phyloP scores from a whole-genome alignment of 2,888 invertebrate genomes.

The Dichetophora obliterata region DNA sequence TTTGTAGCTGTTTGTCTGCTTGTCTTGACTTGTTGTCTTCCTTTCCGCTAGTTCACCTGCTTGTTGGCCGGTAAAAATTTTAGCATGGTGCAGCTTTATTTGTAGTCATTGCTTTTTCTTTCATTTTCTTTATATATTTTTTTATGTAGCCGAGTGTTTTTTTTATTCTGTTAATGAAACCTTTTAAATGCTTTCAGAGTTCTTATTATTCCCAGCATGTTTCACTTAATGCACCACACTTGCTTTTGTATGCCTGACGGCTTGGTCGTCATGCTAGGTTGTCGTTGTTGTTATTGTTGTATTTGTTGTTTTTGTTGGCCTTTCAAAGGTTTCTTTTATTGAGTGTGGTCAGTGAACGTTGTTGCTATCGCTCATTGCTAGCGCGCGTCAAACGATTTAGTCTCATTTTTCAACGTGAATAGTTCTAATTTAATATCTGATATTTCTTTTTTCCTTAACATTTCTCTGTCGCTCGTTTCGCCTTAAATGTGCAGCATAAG shows the following conservation, averaged over 20 bases:
- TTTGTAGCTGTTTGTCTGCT: not conserved
- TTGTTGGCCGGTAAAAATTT: not conserved
- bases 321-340: slow-evolving; percentile 32
- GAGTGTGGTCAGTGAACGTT: slow-evolving; percentile 35
- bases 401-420: not conserved
- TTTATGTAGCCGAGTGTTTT: too few species aligned
- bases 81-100: not conserved
- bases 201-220: slow-evolving; percentile 1
- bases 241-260: not conserved
- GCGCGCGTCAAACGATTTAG: slow-evolving; percentile 11
- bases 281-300: not conserved
- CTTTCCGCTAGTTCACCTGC: not conserved
- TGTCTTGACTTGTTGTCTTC: not conserved
- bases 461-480: not conserved
- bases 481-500: not conserved
- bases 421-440: not conserved
- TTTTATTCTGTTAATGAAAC: slow-evolving; percentile 13
- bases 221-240: not conserved
- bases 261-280: not conserved
- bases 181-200: slow-evolving; percentile 16
- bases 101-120: not conserved
- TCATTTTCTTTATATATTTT: not conserved
- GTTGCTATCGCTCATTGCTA: not conserved
- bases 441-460: not conserved
- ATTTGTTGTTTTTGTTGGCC: not conserved